Evolutionary conservation across 2,113 vertebrate species (phyloP), one percentile per base, ranked within the genome.

Genomic region (Chloebia gouldiae): DNA sequence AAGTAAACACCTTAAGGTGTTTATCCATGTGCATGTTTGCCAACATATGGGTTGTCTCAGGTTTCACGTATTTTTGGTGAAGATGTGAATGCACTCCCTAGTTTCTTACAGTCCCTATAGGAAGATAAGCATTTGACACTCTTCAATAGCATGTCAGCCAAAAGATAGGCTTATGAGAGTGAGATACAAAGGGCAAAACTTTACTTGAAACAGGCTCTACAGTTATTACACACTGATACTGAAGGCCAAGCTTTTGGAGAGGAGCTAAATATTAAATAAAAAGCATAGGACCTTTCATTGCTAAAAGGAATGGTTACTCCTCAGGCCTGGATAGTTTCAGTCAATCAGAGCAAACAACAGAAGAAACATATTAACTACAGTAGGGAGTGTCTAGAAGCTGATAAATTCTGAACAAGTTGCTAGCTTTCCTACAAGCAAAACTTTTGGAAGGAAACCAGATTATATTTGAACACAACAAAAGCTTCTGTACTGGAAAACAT

Each of bases 241-340:
- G n/a, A 87, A 91, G 68, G 35, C 28, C 50, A 81, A 75, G 47
- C 33, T 88, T 80, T 85, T 93, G 88, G 76, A 84, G 83, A 95
- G 31, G 39, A 92, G 49, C 9, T 90, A 81, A 70, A 75, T 42
- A 81, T 73, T 80, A 93, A 83, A 88, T 42, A 69, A 91, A 90
- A 84, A 83, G 15, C 40, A 72, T 0, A 2, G 56, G 33, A 64
- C 57, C 40, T 60, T 73, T 56, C 54, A 75, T n/a, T 83, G 85
- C 53, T 75, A 65, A 86, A 94, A 64, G 39, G 56, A 76, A 80
- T n/a, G 20, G 33, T 60, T 49, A 30, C 7, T 93, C 42, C 39
- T 86, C 66, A 53, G 63, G 42, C 54, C 66, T 88, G 64, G 27
- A 85, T 4, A 86, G 59, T 53, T 93, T 65, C 81, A 80, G 66